Base-by-base conservation (phyloP, 2,797 vertebrate genomes). In the Antrozous pallidus region DNA sequence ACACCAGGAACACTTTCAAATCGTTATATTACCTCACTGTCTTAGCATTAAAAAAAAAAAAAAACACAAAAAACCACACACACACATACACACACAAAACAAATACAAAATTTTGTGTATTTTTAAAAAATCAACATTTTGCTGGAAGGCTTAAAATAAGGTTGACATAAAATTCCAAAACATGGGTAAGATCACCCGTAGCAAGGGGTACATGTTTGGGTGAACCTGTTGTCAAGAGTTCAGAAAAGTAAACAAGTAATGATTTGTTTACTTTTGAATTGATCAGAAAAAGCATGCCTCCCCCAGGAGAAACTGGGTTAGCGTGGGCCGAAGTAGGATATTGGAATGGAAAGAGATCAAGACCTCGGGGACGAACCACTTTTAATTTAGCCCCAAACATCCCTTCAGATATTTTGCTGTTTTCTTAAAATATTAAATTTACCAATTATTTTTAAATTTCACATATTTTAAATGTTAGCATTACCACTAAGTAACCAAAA, bases 41-140 rank as follows among this genome's bases (percentile, higher is more conserved):
- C 51, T 65, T 22, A 75, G 42, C 11, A 36, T 67, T 84, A 88
- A 38, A 79, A 54, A 87, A 69, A 87, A 38, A 13, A 70, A 5
- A 70, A 54, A 51, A 51, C 5, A 49, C 47, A 51, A 51, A 20
- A 51, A 51, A 17, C 5, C 4, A 17, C 49, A n/a, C n/a, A n/a
- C n/a, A n/a, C n/a, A n/a, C n/a, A n/a, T n/a, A n/a, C 61, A 9
- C 63, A 65, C 31, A 65, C n/a, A 90, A 94, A 96, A 40, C 65
- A 96, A 97, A 97, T 40, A 97, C 38, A 93, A 95, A 88, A 16
- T 96, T 94, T 90, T 90, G 49, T 92, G 88, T 87, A 88, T 70
- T 94, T 95, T 92, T 3, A 31, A 61, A 61, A 85, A 70, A 83
- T 80, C 81, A 93, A 79, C 49, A 73, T 84, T 93, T 94, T 92